Base-by-base conservation (phyloP, 2,888 invertebrate species). In the Tortricodes alternella region DNA sequence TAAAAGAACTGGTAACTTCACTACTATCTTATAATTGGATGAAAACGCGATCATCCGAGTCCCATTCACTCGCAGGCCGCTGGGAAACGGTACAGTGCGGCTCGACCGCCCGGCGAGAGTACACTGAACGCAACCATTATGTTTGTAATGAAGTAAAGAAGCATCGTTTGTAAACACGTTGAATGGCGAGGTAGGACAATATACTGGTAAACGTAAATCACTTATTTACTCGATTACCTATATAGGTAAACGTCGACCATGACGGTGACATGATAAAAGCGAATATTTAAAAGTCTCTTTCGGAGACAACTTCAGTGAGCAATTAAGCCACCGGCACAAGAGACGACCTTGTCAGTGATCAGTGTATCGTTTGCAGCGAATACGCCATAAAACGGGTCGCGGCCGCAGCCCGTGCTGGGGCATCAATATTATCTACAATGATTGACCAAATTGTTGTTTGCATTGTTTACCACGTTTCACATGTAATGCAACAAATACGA, bases 371-470 rank as follows among this genome's bases (percentile, higher is more conserved):
- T 63, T 70, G 74, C 73, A 83, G 77, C 71, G 84, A 79, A n/a
- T n/a, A n/a, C n/a, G n/a, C n/a, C n/a, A n/a, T n/a, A n/a, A n/a
- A n/a, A n/a, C n/a, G 81, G 80, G 73, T 27, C 24, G 27, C 15
- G n/a, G 11, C 18, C 16, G 44, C 44, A 11, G 24, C 43, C 16
- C 27, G 37, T 13, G 27, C 18, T 7, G 18, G 44, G 16, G 15
- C 44, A 29, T 44, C 27, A 44, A 29, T 44, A 43, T 29, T 79
- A 84, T 84, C 78, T 78, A 71, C 73, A 80, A 81, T 88, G 84
- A 88, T 88, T 88, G 85, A 73, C 77, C 84, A 76, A 85, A 87
- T 81, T 75, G 82, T 75, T 73, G 71, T 76, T 78, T 72, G 66
- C 65, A 65, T 58, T 62, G 62, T 64, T 27, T 32, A 39, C 23